Evolutionary conservation across 2,113 vertebrate genomes (phyloP).

Genomic region (Murina feae): DNA sequence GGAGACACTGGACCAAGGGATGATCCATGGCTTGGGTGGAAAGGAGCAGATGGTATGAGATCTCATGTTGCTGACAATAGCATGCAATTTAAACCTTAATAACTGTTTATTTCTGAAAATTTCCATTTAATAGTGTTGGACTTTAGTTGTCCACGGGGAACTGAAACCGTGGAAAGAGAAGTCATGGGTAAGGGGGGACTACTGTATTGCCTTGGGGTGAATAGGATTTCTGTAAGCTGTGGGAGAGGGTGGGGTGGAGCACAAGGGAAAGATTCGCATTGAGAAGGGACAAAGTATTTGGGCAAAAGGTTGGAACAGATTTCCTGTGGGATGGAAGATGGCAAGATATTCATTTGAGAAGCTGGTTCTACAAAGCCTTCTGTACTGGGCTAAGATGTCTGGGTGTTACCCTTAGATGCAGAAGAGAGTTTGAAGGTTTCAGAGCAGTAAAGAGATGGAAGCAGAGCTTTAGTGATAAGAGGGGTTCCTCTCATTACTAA

Average conservation of each 20-base stretch:
- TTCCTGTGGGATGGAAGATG: not conserved
- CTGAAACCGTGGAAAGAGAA: not conserved
- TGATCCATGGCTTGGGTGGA: not conserved
- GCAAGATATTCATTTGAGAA: not conserved
- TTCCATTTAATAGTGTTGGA: not conserved
- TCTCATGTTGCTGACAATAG: not conserved
- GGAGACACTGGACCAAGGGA: not conserved
- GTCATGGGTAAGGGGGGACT: not conserved
- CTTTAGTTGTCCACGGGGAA: not conserved
- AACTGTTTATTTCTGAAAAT: not conserved
- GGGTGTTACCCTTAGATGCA: not conserved
- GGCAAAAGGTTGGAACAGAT: conserved; percentile 39
- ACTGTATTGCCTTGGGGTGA: not conserved
- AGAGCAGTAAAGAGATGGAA: not conserved
- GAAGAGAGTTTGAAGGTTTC: not conserved
- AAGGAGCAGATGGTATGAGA: not conserved
- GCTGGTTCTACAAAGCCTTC: not conserved
- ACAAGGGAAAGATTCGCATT: conserved; percentile 5
- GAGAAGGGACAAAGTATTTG: not conserved
- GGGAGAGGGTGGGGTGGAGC: not conserved
- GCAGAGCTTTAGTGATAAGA: not conserved
- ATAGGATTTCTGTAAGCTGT: conserved; percentile 10
- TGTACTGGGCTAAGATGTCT: not conserved
- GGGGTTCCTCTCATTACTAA: no score
- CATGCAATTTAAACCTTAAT: not conserved